A percentile compares a stretch with the other conserved stretches of the same genome.
Evolutionary conservation across 2,797 vertebrate species (phyloP).

Genomic region (Platyrinchus mystaceus): DNA sequence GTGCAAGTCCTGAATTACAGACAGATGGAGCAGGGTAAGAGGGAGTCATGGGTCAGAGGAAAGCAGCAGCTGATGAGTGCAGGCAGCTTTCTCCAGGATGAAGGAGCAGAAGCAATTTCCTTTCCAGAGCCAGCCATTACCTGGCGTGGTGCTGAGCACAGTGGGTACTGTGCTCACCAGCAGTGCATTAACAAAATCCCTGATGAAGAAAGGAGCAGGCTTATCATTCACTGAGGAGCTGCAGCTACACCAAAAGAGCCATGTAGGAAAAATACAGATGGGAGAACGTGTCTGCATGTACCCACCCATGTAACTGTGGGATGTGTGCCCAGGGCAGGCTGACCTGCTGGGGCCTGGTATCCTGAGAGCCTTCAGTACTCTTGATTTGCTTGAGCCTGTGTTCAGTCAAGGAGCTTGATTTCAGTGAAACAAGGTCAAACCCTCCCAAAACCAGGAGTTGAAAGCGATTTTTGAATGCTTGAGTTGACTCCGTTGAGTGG

Average conservation of each 20-base stretch:
- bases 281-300: background rate
- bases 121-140: background rate
- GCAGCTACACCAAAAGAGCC: background rate
- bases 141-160: background rate
- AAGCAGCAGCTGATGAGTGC: background rate
- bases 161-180: background rate
- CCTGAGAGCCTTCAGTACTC: background rate
- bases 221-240: background rate
- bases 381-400: background rate
- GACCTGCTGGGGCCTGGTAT: background rate
- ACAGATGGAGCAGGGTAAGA: background rate
- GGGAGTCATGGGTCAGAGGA: background rate
- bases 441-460: background rate
- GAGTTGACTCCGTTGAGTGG: background rate
- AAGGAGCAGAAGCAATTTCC: background rate
- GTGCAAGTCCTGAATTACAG: background rate
- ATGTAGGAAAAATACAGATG: background rate
- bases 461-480: background rate
- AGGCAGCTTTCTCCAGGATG: background rate
- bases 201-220: background rate
- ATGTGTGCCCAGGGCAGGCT: background rate
- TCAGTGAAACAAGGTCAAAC: background rate
- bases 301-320: background rate
- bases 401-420: background rate
- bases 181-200: background rate